These are phyloP conservation scores for Oncorhynchus clarkii DNA, from an alignment of 2,113 vertebrate species.

Conservation along the genomic window DNA sequence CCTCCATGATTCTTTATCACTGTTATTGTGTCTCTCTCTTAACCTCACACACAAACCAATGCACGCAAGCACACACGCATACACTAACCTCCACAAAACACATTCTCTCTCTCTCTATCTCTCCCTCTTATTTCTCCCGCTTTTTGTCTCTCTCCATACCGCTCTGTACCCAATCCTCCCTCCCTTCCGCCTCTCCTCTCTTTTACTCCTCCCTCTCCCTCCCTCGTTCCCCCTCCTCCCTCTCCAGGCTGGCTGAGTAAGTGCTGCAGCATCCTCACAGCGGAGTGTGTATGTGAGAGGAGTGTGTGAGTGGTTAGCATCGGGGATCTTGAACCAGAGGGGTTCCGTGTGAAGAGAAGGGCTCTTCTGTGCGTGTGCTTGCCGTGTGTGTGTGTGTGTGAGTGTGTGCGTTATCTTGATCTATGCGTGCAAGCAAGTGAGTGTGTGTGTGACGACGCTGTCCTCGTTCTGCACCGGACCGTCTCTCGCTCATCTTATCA, in stretches of 20 bases:
- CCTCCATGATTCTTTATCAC: background rate
- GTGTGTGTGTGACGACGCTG: background rate
- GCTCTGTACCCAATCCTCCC: background rate
- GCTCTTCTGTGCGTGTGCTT: conserved; percentile 55
- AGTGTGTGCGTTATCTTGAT: conserved; percentile 23
- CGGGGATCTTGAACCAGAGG: conserved; percentile 57
- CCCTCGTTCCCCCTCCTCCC: conserved; percentile 55
- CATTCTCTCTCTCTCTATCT: background rate
- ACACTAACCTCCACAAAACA: background rate
- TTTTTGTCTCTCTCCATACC: background rate
- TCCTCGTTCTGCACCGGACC: background rate
- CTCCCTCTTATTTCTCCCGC: background rate
- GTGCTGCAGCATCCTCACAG: conserved; percentile 73
- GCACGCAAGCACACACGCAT: background rate
- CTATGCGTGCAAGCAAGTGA: background rate
- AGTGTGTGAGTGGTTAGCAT: conserved; percentile 46
- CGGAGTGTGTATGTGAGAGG: conserved; percentile 20
- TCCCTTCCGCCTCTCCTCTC: conserved; percentile 3
- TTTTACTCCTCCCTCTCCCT: conserved; percentile 30
- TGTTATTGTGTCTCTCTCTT: background rate
- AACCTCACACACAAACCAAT: background rate
- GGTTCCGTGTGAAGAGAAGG: conserved; percentile 57
- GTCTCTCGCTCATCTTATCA: background rate
- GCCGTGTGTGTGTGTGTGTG: conserved; percentile 49
- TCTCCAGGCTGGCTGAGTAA: conserved; percentile 65